Evolutionary conservation across 2,797 vertebrate genomes (phyloP), one percentile per base, ranked within the genome.

Genomic region (Mionectes olivaceus): DNA sequence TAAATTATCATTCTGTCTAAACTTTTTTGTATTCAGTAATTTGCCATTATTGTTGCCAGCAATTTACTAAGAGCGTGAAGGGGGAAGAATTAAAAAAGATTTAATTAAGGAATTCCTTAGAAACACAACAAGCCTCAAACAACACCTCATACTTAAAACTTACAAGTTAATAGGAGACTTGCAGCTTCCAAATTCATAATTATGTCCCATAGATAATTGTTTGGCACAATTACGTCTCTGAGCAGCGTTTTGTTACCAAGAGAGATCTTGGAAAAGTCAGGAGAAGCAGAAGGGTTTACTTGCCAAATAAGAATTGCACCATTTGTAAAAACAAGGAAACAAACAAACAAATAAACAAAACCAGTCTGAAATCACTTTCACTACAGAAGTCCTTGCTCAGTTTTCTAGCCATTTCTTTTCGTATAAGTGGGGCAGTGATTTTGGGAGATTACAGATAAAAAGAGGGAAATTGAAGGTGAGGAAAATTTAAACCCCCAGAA

Each of bases 21-120:
- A 82, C 11, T n/a, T 89, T 87, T 78, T 61, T 82, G 7, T 78
- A 8, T 65, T 84, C 39, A 61, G 35, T 53, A 87, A 91, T 89
- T 91, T 89, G 19, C 39, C 24, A 33, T 28, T 52, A 18, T 32
- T 41, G 18, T 77, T 89, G 41, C 12, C 55, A 91, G 56, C 19
- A 83, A 77, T 80, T 91, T 80, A 44, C 33, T 35, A 65, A 73
- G 12, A 65, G 27, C 9, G 1, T 43, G 25, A 30, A 87, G 5
- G 6, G 55, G 25, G 41, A 47, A 71, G 41, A 74, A 87, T 44
- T 84, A 24, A 37, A 75, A 94, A 78, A 73, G 28, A 71, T 79
- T 87, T 89, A 87, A 79, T 94, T 89, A 91, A 79, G 68, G 63
- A 74, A 80, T 80, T 84, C 73, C 53, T 92, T 74, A 75, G 85